phyloP scores from a whole-genome alignment of 92 coral and sea anemone species.

The Anthopleura xanthogrammica region DNA sequence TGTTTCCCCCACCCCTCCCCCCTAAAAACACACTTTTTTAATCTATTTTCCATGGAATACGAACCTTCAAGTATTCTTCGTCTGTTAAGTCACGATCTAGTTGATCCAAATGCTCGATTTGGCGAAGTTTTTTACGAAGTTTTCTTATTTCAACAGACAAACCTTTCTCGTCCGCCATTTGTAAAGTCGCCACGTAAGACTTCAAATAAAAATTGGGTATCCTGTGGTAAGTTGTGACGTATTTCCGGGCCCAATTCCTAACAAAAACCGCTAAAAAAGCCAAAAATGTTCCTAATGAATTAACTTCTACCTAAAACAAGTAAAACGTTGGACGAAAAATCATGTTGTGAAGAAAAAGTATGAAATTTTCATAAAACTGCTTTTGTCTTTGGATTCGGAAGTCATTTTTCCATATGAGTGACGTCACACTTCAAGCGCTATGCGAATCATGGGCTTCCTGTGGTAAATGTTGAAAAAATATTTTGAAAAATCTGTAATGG shows the following conservation, averaged over 20 bases:
- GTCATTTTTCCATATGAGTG: too few relatives aligned
- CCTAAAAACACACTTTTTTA: too few relatives aligned
- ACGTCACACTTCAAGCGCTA: too few relatives aligned
- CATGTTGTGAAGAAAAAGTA: too few relatives aligned
- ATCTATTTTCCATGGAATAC: not conserved
- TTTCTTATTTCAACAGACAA: constrained; percentile 47
- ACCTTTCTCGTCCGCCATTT: constrained; percentile 29
- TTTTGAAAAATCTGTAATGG: not conserved
- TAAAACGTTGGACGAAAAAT: too few relatives aligned
- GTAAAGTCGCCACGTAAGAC: constrained; percentile 12
- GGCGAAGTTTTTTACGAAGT: constrained; percentile 94
- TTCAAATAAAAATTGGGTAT: not conserved
- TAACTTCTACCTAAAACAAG: too few relatives aligned
- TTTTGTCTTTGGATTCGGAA: too few relatives aligned
- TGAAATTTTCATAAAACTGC: too few relatives aligned
- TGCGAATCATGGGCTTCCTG: too few relatives aligned
- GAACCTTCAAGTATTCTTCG: constrained; percentile 77
- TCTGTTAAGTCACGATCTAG: constrained; percentile 84
- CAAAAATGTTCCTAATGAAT: not conserved
- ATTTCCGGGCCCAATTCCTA: not conserved
- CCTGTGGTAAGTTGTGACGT: constrained; percentile 9
- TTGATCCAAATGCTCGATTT: constrained; percentile 82
- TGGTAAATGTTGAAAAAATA: not conserved
- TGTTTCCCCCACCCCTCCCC: too few relatives aligned
- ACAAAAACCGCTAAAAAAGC: not conserved